Base-by-base conservation (phyloP, 2,797 vertebrate species). In the Schizothorax lantsangensis region DNA sequence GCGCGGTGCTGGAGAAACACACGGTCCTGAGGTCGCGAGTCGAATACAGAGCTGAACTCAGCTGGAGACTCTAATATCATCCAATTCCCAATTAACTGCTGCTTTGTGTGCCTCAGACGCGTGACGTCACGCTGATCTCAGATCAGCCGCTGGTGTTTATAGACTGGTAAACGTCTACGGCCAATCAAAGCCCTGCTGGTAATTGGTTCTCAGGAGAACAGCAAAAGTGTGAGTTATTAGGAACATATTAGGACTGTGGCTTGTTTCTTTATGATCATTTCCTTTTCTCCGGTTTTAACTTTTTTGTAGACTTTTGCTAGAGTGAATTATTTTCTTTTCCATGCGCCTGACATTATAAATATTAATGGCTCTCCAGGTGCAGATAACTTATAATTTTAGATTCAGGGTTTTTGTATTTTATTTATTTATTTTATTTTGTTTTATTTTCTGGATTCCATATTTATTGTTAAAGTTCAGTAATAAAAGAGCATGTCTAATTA, bases 201-300 rank as follows among this genome's bases (percentile, higher is more conserved):
- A 95, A 94, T 96, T 95, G 95, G 92, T 92, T 92, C 93, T 91
- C 94, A 86, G 89, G 93, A 92, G 93, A 94, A 91, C 74, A 92
- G 90, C 92, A 54, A 72, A 83, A 89, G 87, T 90, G 89, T 83
- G 92, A 85, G 89, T 95, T 95, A 95, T 92, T 93, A 94, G 94
- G 92, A 95, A 93, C 87, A 92, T 89, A 88, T 88, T 88, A 91
- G 83, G 62, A 84, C 69, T 59, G 36, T 38, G 54, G 84, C 88
- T 84, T n/a, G 86, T 88, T 91, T 86, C 87, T 91, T 88, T 90
- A 89, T 89, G 90, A 87, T 77, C 87, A 84, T 88, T 88, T 87
- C 88, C 66, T 57, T 68, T 74, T 87, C 81, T 83, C 54, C 11
- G 23, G 36, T 9, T 59, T 43, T 73, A 21, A 30, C 62, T 72